Evolutionary conservation across 2,888 invertebrate genomes (phyloP).

Genomic region (Patella caerulea): DNA sequence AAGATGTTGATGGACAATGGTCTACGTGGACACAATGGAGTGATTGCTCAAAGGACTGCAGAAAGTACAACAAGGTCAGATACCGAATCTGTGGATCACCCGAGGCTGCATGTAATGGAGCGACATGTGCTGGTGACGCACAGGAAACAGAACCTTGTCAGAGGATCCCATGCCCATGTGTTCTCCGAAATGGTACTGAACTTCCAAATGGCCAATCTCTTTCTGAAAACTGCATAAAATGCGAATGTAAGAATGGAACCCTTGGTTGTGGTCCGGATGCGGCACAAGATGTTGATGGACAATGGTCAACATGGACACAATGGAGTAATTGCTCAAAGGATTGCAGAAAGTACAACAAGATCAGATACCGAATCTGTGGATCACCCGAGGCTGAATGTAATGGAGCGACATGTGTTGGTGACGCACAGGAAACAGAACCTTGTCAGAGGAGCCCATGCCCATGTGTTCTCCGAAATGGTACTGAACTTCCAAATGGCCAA

Average conservation of each 20-base stretch:
- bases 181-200: neutral
- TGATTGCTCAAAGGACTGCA: neutral
- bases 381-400: neutral
- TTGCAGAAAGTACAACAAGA: neutral
- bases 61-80: neutral
- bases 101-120: neutral
- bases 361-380: neutral
- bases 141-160: neutral
- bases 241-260: neutral
- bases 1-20: neutral
- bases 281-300: neutral
- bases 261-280: neutral
- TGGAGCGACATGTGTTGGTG: neutral
- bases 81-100: neutral
- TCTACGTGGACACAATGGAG: neutral
- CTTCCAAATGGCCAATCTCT: neutral
- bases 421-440: neutral
- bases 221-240: neutral
- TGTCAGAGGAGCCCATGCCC: neutral
- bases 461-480: neutral
- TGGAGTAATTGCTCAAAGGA: neutral
- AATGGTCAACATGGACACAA: neutral
- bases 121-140: neutral
- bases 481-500: neutral
- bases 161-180: neutral